Evolutionary conservation across 2,113 vertebrate genomes (phyloP), one percentile per base, ranked within the genome.

Genomic region (Sorex fumeus): DNA sequence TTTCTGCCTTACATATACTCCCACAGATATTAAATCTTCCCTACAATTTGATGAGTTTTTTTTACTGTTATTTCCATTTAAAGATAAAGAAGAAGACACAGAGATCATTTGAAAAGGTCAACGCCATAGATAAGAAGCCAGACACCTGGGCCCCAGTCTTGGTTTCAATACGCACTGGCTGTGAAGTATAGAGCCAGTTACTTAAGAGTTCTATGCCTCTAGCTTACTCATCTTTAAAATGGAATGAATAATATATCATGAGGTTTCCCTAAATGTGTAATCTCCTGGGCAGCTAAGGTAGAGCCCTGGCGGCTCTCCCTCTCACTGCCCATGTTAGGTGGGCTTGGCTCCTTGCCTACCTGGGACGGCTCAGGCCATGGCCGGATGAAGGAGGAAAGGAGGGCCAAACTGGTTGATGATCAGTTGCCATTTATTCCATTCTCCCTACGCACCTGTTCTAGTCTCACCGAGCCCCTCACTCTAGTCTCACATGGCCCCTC

Each of bases 21-120:
- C 45, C 66, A 71, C 47, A 90, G 86, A 89, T 71, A 79, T 67
- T 91, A 69, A 90, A 69, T 84, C 71, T 75, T 27, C 83, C 47
- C 66, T 83, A 64, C 72, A 77, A 47, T 60, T 71, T 77, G 69
- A 81, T 75, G 69, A 84, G 34, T 53, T 83, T 4, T 40, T 40
- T 60, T 87, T 84, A 47, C n/a, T 57, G 36, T 79, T 82, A 62
- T 80, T 81, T 50, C 15, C 40, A 23, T 21, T 43, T 70, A 50
- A 67, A 28, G 50, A 43, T 75, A 80, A 92, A 50, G 62, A 66
- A 71, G 60, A 80, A 60, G 76, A 32, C 72, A 88, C 77, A 45
- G 10, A 72, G 36, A 60, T 72, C 23, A 66, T 47, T 40, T 18
- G 27, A 70, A 70, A 25, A 34, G 23, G 32, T 30, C 36, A 72